Conservation (phyloP, 2,113 vertebrate genomes). For the Eulacestoma nigropectus region DNA sequence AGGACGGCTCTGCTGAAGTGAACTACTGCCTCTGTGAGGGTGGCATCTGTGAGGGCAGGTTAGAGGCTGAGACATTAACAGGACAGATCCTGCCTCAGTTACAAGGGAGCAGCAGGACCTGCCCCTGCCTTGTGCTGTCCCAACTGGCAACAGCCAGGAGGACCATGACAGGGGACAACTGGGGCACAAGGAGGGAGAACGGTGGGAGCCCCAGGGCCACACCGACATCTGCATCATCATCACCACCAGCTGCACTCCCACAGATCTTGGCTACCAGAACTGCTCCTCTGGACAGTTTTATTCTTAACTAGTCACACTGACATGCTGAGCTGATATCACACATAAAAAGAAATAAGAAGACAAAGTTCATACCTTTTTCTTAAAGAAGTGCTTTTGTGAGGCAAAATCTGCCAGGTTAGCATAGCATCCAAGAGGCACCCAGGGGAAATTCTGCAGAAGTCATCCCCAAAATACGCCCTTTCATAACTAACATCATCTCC, state of each 20-base stretch:
- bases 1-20: neutral
- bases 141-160: accelerated
- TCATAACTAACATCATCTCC: neutral
- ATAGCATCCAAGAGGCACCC: neutral
- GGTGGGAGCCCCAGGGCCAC: neutral
- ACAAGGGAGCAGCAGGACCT: neutral
- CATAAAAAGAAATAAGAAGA: neutral
- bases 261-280: neutral
- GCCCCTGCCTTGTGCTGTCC: neutral
- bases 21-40: neutral
- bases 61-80: neutral
- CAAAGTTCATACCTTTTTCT: neutral
- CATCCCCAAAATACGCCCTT: neutral
- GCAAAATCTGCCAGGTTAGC: neutral
- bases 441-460: neutral
- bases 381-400: neutral
- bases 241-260: neutral
- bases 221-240: accelerated
- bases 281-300: neutral
- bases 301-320: neutral
- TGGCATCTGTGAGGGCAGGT: neutral
- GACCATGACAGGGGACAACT: neutral
- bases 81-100: neutral
- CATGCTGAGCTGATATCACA: neutral
- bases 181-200: accelerated